phyloP scores from a whole-genome alignment of 2,113 vertebrate genomes.

The Lipophrys pholis region DNA sequence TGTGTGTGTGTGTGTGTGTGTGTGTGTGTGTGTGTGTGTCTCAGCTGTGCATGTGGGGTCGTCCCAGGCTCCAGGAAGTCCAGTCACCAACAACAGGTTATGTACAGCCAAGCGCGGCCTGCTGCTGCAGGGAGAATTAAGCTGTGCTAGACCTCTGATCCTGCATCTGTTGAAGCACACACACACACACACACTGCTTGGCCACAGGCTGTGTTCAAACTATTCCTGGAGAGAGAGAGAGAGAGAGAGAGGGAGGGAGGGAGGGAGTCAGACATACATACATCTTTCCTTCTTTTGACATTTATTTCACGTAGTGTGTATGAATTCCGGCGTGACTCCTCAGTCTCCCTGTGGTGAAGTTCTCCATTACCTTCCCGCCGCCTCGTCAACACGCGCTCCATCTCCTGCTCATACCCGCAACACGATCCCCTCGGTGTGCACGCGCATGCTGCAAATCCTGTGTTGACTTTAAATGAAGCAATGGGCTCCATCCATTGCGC shows the following conservation, averaged over 20 bases:
- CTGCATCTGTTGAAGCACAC: conserved; percentile 45
- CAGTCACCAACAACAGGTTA: conserved; percentile 38
- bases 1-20: conserved; percentile 3
- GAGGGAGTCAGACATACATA: conserved; percentile 1
- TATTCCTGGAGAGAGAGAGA: conserved; percentile 48
- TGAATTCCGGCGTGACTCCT: not conserved
- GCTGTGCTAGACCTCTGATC: conserved; percentile 58
- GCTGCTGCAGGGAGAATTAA: conserved; percentile 52
- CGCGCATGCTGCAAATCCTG: not conserved
- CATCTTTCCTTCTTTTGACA: conserved; percentile 21
- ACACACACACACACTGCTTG: not conserved
- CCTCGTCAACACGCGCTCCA: not conserved
- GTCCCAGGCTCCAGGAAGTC: conserved; percentile 45
- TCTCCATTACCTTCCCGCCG: not conserved
- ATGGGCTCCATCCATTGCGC: not conserved
- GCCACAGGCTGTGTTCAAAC: conserved; percentile 16
- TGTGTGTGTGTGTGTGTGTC: too few species aligned
- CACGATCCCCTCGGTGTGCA: not conserved
- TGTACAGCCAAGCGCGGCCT: conserved; percentile 25
- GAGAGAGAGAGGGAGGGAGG: not conserved
- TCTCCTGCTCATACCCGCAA: conserved; percentile 10
- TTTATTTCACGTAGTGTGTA: not conserved
- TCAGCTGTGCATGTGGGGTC: conserved; percentile 6
- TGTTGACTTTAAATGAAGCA: conserved; percentile 10
- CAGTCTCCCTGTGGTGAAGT: not conserved